phyloP scores from a whole-genome alignment of 1,140 invertebrate species.

The Steinernema khuongi region DNA sequence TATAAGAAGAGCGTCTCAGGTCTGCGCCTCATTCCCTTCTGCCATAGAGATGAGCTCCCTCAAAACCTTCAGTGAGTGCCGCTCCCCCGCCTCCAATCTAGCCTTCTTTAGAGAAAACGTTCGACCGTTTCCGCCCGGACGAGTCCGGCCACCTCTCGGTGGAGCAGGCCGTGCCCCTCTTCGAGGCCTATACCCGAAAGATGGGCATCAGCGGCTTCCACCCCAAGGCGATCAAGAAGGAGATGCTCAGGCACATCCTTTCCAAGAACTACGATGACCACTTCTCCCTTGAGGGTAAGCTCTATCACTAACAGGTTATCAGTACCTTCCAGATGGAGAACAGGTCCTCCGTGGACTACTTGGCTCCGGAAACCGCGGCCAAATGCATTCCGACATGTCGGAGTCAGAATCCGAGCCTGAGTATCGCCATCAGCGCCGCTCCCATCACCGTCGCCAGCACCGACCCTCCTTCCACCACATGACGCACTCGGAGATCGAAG shows the following conservation, averaged over 20 bases:
- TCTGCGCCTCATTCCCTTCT: too few relatives aligned
- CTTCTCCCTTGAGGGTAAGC: background rate
- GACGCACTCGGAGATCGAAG: background rate
- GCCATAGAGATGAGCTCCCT: background rate
- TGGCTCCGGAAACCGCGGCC: background rate
- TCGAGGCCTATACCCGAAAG: background rate
- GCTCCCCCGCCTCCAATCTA: background rate
- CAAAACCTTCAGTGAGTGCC: background rate
- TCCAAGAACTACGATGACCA: constrained; percentile 10
- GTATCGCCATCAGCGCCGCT: background rate
- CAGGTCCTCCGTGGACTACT: background rate
- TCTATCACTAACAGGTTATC: background rate
- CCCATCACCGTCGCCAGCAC: background rate
- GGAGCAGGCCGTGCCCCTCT: background rate
- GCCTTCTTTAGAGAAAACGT: background rate
- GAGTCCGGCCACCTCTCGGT: background rate
- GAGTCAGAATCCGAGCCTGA: background rate
- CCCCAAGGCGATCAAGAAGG: background rate
- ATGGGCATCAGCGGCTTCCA: background rate
- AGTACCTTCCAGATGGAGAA: background rate
- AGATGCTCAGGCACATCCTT: background rate
- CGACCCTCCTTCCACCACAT: background rate
- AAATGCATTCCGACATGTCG: background rate
- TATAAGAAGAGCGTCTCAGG: too few relatives aligned
- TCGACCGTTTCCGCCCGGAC: background rate